Evolutionary conservation across 2,113 vertebrate genomes (phyloP).

Genomic region (Cheirogaleus medius): DNA sequence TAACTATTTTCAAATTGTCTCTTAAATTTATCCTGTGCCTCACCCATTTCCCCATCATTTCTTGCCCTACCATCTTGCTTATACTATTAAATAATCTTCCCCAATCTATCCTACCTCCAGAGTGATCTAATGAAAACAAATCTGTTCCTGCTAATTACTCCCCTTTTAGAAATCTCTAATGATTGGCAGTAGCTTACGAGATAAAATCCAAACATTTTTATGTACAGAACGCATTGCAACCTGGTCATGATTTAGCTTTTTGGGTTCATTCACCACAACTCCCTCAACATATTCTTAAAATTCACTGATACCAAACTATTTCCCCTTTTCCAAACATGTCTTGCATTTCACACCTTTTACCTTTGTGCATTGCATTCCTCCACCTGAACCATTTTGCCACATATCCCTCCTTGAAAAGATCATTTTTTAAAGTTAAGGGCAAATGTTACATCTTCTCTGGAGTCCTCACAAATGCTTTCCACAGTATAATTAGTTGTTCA

Average conservation of each 20-base stretch:
- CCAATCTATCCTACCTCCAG: not conserved
- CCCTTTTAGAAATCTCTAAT: not conserved
- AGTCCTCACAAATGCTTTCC: conserved; percentile 25
- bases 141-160: not conserved
- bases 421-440: conserved; percentile 23
- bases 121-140: not conserved
- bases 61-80: not conserved
- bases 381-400: not conserved
- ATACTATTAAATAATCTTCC: not conserved
- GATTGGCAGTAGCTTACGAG: not conserved
- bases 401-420: not conserved
- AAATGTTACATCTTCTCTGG: conserved; percentile 20
- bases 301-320: not conserved
- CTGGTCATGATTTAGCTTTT: not conserved
- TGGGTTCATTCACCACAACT: not conserved
- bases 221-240: not conserved
- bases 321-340: not conserved
- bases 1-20: not conserved
- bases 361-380: not conserved
- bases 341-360: not conserved
- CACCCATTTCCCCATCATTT: not conserved
- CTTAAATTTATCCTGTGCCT: not conserved
- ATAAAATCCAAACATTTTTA: not conserved
- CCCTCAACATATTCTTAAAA: not conserved
- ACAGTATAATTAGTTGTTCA: conserved; percentile 39